Base-by-base conservation (phyloP, 2,797 vertebrate species). In the Rhinatrema bivittatum region DNA sequence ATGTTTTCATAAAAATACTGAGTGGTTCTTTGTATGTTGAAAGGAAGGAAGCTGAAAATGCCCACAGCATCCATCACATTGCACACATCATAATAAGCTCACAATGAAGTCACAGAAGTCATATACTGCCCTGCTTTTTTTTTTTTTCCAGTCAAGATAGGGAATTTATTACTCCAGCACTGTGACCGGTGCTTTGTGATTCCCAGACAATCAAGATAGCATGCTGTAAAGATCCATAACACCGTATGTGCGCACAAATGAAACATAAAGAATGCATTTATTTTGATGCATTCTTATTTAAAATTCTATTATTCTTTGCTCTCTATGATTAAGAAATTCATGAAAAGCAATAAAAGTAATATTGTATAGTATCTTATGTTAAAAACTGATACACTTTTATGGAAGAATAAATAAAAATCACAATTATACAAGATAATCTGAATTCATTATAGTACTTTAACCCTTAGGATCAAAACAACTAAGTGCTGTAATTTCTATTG, bases 391-490 rank as follows among this genome's bases (percentile, higher is more conserved):
- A 38, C 16, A 46, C 66, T 67, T 64, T 42, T 53, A 63, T 48
- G 43, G 17, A 6, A 56, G 20, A 33, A 60, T 44, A 35, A 25
- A 55, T 32, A 59, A 48, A 65, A 46, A 38, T 36, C 53, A 56
- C 25, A 44, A 27, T 39, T 50, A 25, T 60, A 12, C 29, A 53
- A 41, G 42, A 47, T 27, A 42, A 62, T 55, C 73, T 58, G 52
- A 36, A 56, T 49, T 60, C 64, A 67, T 68, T 6, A 55, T 28
- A 50, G 46, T 43, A 39, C 24, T 50, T n/a, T n/a, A n/a, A n/a
- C n/a, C n/a, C n/a, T n/a, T n/a, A n/a, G n/a, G n/a, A n/a, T 70
- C 58, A 69, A 51, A 65, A 70, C 67, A 67, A 76, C 51, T 64
- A 47, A 56, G 61, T 46, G 54, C 25, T 1, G 1, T 44, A 62